A percentile compares a stretch with the other conserved stretches of the same genome.
Evolutionary conservation across 2,888 invertebrate genomes (phyloP).

Genomic region (Chromoteleia sp.): DNA sequence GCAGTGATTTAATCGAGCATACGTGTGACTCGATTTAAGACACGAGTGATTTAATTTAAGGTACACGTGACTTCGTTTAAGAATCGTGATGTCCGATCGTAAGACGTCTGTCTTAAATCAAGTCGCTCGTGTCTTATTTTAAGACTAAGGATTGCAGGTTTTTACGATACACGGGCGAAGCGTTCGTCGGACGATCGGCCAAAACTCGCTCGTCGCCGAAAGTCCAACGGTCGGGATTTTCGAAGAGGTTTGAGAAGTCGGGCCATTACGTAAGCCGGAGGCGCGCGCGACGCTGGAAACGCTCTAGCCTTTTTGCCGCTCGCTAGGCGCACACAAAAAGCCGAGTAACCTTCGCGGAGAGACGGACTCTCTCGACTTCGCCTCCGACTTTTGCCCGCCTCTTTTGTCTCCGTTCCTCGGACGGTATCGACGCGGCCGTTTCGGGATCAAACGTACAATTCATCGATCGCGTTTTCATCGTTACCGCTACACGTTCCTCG

Average conservation of each 20-base stretch:
- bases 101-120: too few relatives aligned
- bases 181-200: too few relatives aligned
- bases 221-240: conserved; percentile 24
- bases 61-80: too few relatives aligned
- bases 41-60: too few relatives aligned
- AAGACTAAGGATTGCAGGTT: too few relatives aligned
- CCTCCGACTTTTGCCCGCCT: conserved; percentile 16
- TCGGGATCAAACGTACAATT: conserved; percentile 34
- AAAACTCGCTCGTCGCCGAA: conserved; percentile 36
- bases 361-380: conserved; percentile 19
- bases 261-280: conserved; percentile 64
- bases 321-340: conserved; percentile 18
- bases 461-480: conserved; percentile 4
- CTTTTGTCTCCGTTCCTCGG: not conserved
- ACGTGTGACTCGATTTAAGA: too few relatives aligned
- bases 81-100: too few relatives aligned
- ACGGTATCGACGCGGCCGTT: not conserved
- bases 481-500: not conserved
- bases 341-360: conserved; percentile 24
- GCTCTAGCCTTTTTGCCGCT: conserved; percentile 14
- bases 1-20: too few relatives aligned
- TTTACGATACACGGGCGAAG: too few relatives aligned
- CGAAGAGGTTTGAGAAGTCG: conserved; percentile 23
- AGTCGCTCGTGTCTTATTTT: too few relatives aligned
- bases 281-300: conserved; percentile 26